These are phyloP conservation scores for Oeneis ivallda DNA, from an alignment of 2,888 invertebrate species.

Conservation along the genomic window DNA sequence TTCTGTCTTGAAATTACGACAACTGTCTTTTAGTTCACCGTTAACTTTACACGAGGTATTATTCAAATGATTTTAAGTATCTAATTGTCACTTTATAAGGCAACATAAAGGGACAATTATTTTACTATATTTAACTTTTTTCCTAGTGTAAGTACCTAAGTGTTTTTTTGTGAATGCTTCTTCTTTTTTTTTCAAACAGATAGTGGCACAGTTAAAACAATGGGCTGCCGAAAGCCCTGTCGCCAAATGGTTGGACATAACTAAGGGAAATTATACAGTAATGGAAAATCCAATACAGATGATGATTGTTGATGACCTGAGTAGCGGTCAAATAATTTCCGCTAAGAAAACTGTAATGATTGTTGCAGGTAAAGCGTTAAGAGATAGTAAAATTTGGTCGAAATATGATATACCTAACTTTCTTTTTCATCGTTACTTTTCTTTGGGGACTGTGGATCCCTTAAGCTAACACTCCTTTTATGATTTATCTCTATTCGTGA, in stretches of 20 bases:
- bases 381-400: background rate
- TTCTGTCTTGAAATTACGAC: constrained; percentile 58
- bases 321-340: constrained; percentile 67
- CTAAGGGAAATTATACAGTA: constrained; percentile 63
- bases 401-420: background rate
- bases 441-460: no score
- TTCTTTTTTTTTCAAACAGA: constrained; percentile 48
- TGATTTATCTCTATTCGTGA: no score
- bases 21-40: constrained; percentile 61
- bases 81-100: background rate
- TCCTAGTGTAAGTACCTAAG: no score
- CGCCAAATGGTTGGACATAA: constrained; percentile 68
- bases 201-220: constrained; percentile 60
- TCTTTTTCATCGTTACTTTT: no score
- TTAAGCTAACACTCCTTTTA: no score
- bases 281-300: constrained; percentile 76
- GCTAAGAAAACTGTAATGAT: constrained; percentile 73
- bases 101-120: no score
- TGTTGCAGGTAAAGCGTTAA: constrained; percentile 59
- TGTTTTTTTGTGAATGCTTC: background rate
- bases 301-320: constrained; percentile 73
- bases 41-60: constrained; percentile 66
- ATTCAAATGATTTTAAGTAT: constrained; percentile 4
- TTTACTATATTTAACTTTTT: no score
- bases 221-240: constrained; percentile 71